phyloP scores from a whole-genome alignment of 2,888 invertebrate species.

The Aethes cnicana region DNA sequence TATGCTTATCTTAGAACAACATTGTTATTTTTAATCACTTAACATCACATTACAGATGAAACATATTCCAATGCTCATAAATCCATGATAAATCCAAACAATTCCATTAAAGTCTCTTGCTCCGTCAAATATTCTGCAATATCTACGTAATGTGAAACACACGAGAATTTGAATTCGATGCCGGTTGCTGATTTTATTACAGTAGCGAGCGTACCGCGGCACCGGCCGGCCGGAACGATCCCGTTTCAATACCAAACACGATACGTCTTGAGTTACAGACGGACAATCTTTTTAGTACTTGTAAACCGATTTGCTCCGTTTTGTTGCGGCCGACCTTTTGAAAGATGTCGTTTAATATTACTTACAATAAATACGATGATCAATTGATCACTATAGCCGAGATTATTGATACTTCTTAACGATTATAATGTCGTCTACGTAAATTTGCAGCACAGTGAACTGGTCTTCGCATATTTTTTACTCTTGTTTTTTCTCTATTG shows the following conservation, averaged over 20 bases:
- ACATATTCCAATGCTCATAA: not conserved
- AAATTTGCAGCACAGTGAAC: no score
- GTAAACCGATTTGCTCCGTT: slow-evolving; percentile 42
- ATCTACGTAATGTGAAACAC: slow-evolving; percentile 45
- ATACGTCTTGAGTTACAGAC: slow-evolving; percentile 48
- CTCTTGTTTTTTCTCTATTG: no score
- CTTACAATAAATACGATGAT: no score
- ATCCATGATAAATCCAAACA: no score
- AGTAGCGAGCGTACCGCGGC: slow-evolving; percentile 41
- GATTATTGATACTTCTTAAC: no score
- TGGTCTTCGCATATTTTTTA: no score
- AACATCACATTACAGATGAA: no score
- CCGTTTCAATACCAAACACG: slow-evolving; percentile 56
- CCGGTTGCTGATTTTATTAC: slow-evolving; percentile 29
- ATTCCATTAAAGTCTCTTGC: slow-evolving; percentile 29
- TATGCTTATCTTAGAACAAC: not conserved
- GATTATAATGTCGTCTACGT: no score
- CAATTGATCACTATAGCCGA: no score
- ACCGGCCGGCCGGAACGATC: slow-evolving; percentile 53
- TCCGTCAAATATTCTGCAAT: slow-evolving; percentile 46
- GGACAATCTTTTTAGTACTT: slow-evolving; percentile 39
- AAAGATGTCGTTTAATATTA: not conserved
- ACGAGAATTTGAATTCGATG: slow-evolving; percentile 19
- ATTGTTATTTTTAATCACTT: no score
- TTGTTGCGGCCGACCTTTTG: not conserved